These are phyloP conservation scores for Latheticus oryzae DNA, from an alignment of 2,888 invertebrate species.

Conservation along the genomic window DNA sequence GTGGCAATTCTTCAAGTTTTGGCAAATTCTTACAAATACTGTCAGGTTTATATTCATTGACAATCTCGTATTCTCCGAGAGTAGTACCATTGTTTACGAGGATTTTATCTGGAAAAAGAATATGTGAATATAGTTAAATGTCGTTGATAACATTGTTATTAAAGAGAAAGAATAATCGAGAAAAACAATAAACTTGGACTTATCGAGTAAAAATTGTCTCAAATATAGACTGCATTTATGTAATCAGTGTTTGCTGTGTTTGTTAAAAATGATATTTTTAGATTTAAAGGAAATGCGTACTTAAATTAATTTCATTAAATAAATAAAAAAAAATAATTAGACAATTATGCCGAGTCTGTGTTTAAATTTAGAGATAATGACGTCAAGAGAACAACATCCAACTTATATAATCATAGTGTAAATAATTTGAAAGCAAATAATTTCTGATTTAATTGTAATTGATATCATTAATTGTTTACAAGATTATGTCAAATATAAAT, in stretches of 20 bases:
- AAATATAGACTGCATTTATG: conserved; percentile 34
- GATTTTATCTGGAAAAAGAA: conserved; percentile 77
- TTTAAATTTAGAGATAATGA: neutral
- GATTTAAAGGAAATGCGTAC: conserved; percentile 3
- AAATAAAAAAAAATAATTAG: conserved; percentile 1
- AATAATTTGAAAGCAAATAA: too few relatives aligned
- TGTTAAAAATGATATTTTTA: conserved; percentile 23
- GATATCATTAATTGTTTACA: neutral
- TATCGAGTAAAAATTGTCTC: conserved; percentile 24
- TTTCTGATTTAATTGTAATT: too few relatives aligned
- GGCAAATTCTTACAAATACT: conserved; percentile 46
- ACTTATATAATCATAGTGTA: too few relatives aligned
- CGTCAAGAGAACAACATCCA: conserved; percentile 12
- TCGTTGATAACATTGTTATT: conserved; percentile 26
- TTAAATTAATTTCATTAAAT: conserved; percentile 7
- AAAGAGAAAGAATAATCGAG: conserved; percentile 10
- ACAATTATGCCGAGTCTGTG: neutral
- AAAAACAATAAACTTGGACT: conserved; percentile 31
- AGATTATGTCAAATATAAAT: conserved; percentile 3
- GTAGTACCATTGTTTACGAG: conserved; percentile 71
- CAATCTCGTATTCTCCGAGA: conserved; percentile 71
- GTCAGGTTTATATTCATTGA: conserved; percentile 54
- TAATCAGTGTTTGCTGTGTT: conserved; percentile 23
- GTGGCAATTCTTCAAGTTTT: conserved; percentile 50
- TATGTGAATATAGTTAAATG: too few relatives aligned